Evolutionary conservation across 2,888 invertebrate genomes (phyloP), one percentile per base, ranked within the genome.

Genomic region (Melinaea marsaeus): DNA sequence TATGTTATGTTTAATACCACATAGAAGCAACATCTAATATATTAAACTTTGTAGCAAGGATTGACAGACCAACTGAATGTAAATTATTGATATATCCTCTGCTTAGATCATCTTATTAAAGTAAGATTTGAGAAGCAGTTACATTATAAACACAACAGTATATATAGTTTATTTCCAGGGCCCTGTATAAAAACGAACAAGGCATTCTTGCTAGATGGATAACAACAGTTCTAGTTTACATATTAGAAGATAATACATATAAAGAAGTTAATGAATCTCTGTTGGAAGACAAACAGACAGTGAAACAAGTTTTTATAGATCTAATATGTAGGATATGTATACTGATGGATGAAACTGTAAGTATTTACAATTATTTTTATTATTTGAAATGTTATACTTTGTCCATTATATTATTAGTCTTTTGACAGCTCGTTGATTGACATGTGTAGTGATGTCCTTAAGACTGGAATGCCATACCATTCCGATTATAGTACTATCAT

Each of bases 111-210:
- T 22, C 22, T 22, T 22, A 22, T 22, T 22, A 22, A 22, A 22
- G 1, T 22, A 22, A 22, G 22, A 22, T 22, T 22, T 22, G 22
- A 22, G 22, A 22, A 22, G 22, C 22, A 22, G 22, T 22, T 1
- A 22, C 22, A 46, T 55, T 55, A 33, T 22, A 33, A 33, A 55
- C 22, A 33, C 13, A 32, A 3, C 22, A 33, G 22, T 13, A 55
- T 7, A 32, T 4, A 59, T 69, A 4, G 55, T 56, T 55, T 6
- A n/a, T 13, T 79, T 82, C 46, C 76, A 89, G 89, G 13, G 63
- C 75, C 3, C 61, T 90, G 13, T 86, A 77, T 71, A 86, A 83
- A 71, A 86, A 88, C 58, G 90, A 90, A 62, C 89, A 90, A 71
- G 85, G 78, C 1, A 76, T 88, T 13, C 37, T 76, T 35, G 77